Percentiles rank a stretch among this genome's conserved stretches.
phyloP scores from a whole-genome alignment of 2,888 invertebrate genomes.

The Drosophila emarginata region DNA sequence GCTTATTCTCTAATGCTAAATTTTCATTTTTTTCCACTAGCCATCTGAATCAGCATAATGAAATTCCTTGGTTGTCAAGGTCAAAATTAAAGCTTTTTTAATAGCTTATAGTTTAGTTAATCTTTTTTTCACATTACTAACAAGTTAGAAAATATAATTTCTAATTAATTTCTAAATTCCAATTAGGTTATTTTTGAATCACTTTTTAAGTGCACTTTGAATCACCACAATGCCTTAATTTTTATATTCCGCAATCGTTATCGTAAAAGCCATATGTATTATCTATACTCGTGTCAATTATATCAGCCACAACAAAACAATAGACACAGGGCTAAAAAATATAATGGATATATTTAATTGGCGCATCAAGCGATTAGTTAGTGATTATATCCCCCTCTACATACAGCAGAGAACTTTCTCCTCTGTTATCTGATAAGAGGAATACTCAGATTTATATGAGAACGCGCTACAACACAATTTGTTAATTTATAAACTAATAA shows the following conservation, averaged over 20 bases:
- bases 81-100: too few relatives aligned
- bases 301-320: background rate
- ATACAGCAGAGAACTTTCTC: background rate
- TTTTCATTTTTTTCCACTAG: too few relatives aligned
- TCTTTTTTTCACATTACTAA: too few relatives aligned
- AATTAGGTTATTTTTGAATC: too few relatives aligned
- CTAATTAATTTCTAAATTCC: too few relatives aligned
- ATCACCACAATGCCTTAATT: too few relatives aligned
- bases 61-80: too few relatives aligned
- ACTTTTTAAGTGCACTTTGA: too few relatives aligned
- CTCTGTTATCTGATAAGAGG: background rate
- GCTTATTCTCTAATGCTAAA: too few relatives aligned
- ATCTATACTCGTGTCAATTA: background rate
- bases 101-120: too few relatives aligned
- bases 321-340: background rate
- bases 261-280: background rate
- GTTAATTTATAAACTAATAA: constrained; percentile 8
- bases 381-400: background rate
- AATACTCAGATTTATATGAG: background rate
- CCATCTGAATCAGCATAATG: too few relatives aligned
- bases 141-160: too few relatives aligned
- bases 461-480: background rate
- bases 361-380: background rate
- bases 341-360: background rate
- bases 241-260: background rate